Evolutionary conservation across 2,797 vertebrate genomes (phyloP), one percentile per base, ranked within the genome.

Genomic region (Remorina albescens): DNA sequence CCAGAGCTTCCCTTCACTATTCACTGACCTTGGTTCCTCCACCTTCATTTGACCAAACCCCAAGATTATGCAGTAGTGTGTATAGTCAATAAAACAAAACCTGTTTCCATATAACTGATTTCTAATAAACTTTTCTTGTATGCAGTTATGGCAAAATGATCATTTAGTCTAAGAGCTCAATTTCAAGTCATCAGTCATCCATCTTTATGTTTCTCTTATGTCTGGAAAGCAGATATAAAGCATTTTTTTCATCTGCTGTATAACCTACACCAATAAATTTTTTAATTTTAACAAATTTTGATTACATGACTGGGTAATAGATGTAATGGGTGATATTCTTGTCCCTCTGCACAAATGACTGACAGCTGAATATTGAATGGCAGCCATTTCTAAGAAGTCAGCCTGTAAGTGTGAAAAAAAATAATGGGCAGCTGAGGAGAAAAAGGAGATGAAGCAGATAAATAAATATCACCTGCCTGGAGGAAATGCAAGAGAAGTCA

Each of bases 401-500:
- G 57, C 39, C n/a, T 61, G 68, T n/a, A 68, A 63, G 59, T 81
- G 84, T 77, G 71, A 82, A 83, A 85, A n/a, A 81, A 83, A 84
- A 80, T 67, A 87, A 90, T 76, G 81, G 83, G 84, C 68, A 54
- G 71, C 72, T 67, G 81, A 82, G 85, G 63, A 77, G 60, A 47
- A 69, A 79, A 50, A 68, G 76, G 76, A 83, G 68, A 75, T n/a
- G 25, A 83, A 49, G 60, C 66, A 85, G 90, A 95, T 94, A 91
- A 91, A 93, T 88, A 94, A 93, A 93, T 92, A 91, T 84, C 92
- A 93, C 77, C 89, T 84, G 91, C 87, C 83, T 83, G 81, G 65
- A 81, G 70, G 64, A 86, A 87, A 90, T 79, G 71, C 82, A 84
- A 71, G 70, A 74, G 42, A 71, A 81, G 78, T 81, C 84, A 78